Evolutionary conservation across 2,113 vertebrate species (phyloP), one percentile per base, ranked within the genome.

Genomic region (Burhinus bistriatus): DNA sequence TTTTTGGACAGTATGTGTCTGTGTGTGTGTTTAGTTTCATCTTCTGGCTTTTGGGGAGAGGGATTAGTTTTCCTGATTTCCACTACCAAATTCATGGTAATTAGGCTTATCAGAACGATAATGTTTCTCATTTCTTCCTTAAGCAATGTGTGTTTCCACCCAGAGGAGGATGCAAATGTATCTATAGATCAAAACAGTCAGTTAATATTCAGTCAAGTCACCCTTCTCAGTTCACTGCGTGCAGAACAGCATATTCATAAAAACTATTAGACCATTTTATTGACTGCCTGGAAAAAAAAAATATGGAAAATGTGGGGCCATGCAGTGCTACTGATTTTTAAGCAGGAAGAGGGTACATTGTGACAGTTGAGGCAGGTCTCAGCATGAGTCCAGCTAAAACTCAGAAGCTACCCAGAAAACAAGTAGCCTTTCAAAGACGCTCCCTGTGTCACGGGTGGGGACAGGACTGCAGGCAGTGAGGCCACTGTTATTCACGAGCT

Each of bases 11-110:
- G 34, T 16, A 15, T 51, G 8, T 65, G 8, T 61, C 14, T 40
- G 4, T 80, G 5, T 36, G 7, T 59, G 8, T 4, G 7, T 30
- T 45, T 42, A 54, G 25, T 57, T 94, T 80, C 0, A 0, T 11
- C 15, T 83, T 66, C 15, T 1, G 4, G 22, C 16, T 89, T 90
- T 66, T 62, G 51, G 42, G 12, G 14, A 73, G 68, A 77, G 44
- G 17, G 15, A 54, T 57, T 81, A 19, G 2, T 73, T 59, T 87
- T 47, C 72, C 64, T 45, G 18, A 62, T 78, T 86, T 84, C 54
- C 18, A 42, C 22, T 26, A 51, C 15, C 0, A 2, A 83, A 52
- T 38, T 69, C 4, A 55, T 44, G 17, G 29, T 45, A 78, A 68
- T 42, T 22, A 55, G n/a, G 29, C 12, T 69, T 47, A 45, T 58